These are phyloP conservation scores for Megalopta genalis DNA, from an alignment of 1,140 invertebrate genomes.

Conservation along the genomic window DNA sequence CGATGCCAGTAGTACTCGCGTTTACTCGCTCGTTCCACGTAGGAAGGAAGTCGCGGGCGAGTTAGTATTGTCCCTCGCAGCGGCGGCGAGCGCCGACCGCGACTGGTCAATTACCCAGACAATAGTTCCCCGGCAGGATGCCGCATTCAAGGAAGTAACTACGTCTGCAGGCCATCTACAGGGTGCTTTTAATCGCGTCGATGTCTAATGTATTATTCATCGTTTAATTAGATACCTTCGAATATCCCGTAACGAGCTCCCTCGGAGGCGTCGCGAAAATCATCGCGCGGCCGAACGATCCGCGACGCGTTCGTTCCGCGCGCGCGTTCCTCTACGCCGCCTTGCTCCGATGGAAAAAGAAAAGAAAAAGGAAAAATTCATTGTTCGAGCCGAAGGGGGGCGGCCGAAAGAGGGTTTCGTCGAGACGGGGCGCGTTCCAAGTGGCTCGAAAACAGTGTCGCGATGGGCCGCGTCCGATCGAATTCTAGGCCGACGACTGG, in stretches of 20 bases:
- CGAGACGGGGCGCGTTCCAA: conserved; percentile 40
- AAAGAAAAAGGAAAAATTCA: too few species aligned
- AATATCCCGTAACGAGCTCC: conserved; percentile 57
- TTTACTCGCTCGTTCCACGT: conserved; percentile 73
- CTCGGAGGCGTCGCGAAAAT: not conserved
- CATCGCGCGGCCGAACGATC: not conserved
- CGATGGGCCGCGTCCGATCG: conserved; percentile 63
- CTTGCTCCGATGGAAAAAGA: too few species aligned
- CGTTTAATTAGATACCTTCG: conserved; percentile 69
- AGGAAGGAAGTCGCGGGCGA: conserved; percentile 75
- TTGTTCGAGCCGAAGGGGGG: not conserved
- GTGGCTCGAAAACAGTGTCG: conserved; percentile 46
- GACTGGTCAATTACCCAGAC: conserved; percentile 55
- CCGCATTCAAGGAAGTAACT: conserved; percentile 75
- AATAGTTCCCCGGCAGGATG: conserved; percentile 73
- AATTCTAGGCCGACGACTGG: conserved; percentile 74
- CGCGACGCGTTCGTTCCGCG: too few species aligned
- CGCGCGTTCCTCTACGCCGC: too few species aligned
- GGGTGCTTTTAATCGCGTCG: conserved; percentile 70
- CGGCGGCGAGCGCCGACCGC: conserved; percentile 29
- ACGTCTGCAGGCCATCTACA: conserved; percentile 58
- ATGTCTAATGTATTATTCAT: conserved; percentile 74
- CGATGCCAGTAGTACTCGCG: conserved; percentile 69
- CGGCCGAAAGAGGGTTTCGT: too few species aligned
- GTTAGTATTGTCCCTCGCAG: conserved; percentile 71